Evolutionary conservation across 2,797 vertebrate species (phyloP).

Genomic region (Peromyscus melanophrys): DNA sequence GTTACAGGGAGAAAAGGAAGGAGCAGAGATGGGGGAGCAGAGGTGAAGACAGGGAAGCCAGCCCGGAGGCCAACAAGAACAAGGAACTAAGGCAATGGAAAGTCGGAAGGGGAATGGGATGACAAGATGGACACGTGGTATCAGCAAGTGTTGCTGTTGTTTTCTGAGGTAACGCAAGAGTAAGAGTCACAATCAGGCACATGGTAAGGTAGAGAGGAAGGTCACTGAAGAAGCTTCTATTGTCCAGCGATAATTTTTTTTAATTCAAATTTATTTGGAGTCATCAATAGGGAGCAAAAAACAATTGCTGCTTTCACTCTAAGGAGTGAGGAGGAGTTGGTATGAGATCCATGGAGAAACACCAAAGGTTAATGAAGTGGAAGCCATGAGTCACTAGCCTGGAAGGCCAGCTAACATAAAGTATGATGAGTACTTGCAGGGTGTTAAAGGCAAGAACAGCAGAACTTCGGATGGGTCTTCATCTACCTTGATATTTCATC

Average conservation of each 20-base stretch:
- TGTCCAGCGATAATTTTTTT: neutral
- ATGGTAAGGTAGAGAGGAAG: neutral
- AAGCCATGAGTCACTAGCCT: neutral
- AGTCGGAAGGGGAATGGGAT: neutral
- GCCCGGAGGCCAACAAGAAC: neutral
- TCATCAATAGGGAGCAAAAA: neutral
- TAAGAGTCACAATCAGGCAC: neutral
- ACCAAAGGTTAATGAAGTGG: neutral
- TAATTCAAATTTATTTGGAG: neutral
- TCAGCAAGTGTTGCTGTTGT: neutral
- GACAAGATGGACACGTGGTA: neutral
- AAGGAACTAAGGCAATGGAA: neutral
- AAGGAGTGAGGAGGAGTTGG: neutral
- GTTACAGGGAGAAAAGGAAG: neutral
- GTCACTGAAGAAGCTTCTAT: neutral
- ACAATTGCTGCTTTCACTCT: neutral
- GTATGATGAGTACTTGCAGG: neutral
- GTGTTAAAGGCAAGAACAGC: neutral
- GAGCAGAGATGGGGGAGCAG: neutral
- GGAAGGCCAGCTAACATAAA: neutral
- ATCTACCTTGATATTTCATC: constrained; percentile 7
- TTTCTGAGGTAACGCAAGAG: neutral
- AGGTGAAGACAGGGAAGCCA: neutral
- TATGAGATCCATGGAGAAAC: neutral
- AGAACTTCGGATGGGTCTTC: constrained; percentile 13